Conservation (phyloP, 2,797 vertebrate genomes). For the Sebastes nivosus region DNA sequence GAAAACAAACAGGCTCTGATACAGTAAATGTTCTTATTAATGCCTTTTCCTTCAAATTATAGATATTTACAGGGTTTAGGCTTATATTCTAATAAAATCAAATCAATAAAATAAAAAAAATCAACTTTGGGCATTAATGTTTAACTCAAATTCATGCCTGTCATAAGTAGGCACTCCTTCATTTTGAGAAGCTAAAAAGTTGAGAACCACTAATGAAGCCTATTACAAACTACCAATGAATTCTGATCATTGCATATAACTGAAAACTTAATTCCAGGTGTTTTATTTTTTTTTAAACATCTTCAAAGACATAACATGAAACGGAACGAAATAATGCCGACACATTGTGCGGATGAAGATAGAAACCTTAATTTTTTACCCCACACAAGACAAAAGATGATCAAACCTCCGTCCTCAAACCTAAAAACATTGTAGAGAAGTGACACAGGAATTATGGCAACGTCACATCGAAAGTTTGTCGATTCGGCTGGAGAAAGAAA, state of each 20-base stretch:
- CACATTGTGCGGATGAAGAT: slow-evolving; percentile 12
- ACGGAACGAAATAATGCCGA: slow-evolving; percentile 27
- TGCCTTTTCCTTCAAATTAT: slow-evolving; percentile 16
- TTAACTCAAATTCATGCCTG: not conserved
- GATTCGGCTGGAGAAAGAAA: slow-evolving; percentile 13
- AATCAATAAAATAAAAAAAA: not conserved
- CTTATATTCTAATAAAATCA: not conserved
- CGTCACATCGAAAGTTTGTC: slow-evolving; percentile 36
- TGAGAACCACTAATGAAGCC: not conserved
- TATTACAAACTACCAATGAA: slow-evolving; percentile 5
- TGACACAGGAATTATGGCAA: slow-evolving; percentile 49
- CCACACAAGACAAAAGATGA: slow-evolving; percentile 10
- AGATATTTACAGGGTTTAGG: slow-evolving; percentile 47
- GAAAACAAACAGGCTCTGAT: not conserved
- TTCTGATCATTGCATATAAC: slow-evolving; percentile 19
- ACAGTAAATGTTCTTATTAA: slow-evolving; percentile 7
- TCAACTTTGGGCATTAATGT: not conserved
- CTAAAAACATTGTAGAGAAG: slow-evolving; percentile 19
- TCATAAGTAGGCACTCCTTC: not conserved
- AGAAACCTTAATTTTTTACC: not conserved
- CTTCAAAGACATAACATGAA: slow-evolving; percentile 7
- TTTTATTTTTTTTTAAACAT: slow-evolving; percentile 1
- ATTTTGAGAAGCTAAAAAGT: slow-evolving; percentile 22
- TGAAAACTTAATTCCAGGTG: slow-evolving; percentile 1
- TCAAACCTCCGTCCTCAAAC: slow-evolving; percentile 1